Base-by-base conservation (phyloP, 2,888 invertebrate genomes). In the Buathra laborator region DNA sequence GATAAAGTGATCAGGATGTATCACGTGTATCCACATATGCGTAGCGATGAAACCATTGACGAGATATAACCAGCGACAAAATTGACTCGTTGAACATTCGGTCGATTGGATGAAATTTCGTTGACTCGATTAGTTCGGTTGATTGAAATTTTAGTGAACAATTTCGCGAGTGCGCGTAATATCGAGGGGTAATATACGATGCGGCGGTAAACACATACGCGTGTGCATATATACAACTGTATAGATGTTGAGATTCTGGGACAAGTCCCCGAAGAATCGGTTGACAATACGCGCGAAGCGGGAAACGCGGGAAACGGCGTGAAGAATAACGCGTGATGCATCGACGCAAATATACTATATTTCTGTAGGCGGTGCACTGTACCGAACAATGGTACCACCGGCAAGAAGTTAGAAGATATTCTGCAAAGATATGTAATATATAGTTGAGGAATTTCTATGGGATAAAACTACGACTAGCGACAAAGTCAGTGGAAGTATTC, bases 381-480 rank as follows among this genome's bases (percentile, higher is more conserved):
- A 24, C 9, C 56, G 16, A 56, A 56, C 19, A 56, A 56, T 46
- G 44, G 7, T 37, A 37, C 37, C 37, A 37, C 4, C 9, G 10
- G 14, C 19, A 46, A 32, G 24, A 32, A 19, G 6, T 24, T 24
- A 1, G 19, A 12, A 19, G 37, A 37, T 64, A 62, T 71, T 71
- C 24, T 51, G 43, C 43, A 70, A 79, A 59, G 70, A 64, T 64
- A 71, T 79, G 71, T 79, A 71, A 79, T 79, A 79, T 70, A 64
- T 24, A 9, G 70, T 59, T 64, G 48, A 19, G 29, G 64, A 64
- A 75, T 48, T 64, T 37, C 37, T 9, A 10, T 48, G 46, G 14
- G 32, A 29, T 9, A n/a, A 32, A 62, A 56, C 9, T 56, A 62
- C 16, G n/a, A n/a, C 44, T n/a, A 14, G 24, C 16, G 46, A 4